Evolutionary conservation across 1,140 invertebrate genomes (phyloP).

Genomic region (Phymorhynchus buccinoides): DNA sequence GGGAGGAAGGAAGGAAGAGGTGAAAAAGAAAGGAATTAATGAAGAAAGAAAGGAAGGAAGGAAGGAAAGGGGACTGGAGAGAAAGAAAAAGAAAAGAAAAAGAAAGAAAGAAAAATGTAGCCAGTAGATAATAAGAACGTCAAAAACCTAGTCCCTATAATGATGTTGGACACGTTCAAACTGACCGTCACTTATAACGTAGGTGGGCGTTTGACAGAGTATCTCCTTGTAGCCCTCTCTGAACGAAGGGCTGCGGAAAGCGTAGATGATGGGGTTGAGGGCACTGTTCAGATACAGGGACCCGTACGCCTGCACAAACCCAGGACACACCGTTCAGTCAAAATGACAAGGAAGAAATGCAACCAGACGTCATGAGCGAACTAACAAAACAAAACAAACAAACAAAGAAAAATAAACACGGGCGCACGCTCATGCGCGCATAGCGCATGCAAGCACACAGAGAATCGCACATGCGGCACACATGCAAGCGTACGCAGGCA

Average conservation of each 20-base stretch:
- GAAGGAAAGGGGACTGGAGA: no score
- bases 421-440: background rate
- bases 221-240: slow-evolving; percentile 75
- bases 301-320: slow-evolving; percentile 71
- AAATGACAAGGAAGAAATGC: background rate
- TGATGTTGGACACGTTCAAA: no score
- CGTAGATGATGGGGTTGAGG: slow-evolving; percentile 76
- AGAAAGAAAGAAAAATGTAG: no score
- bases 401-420: background rate
- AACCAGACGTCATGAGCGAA: background rate
- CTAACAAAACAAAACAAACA: background rate
- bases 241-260: slow-evolving; percentile 74
- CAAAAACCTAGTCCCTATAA: no score
- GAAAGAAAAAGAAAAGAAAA: no score
- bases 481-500: background rate
- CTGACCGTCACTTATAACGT: slow-evolving; percentile 67
- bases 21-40: no score
- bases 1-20: no score
- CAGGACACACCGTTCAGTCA: background rate
- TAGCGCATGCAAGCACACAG: background rate
- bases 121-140: no score
- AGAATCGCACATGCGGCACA: no score
- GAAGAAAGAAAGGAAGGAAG: no score
- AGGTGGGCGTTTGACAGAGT: slow-evolving; percentile 66
- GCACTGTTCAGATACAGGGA: slow-evolving; percentile 75